A percentile compares a stretch with the other conserved stretches of the same genome.
These are phyloP conservation scores for Drosophila ezoana DNA, from an alignment of 2,888 invertebrate species.

Conservation along the genomic window DNA sequence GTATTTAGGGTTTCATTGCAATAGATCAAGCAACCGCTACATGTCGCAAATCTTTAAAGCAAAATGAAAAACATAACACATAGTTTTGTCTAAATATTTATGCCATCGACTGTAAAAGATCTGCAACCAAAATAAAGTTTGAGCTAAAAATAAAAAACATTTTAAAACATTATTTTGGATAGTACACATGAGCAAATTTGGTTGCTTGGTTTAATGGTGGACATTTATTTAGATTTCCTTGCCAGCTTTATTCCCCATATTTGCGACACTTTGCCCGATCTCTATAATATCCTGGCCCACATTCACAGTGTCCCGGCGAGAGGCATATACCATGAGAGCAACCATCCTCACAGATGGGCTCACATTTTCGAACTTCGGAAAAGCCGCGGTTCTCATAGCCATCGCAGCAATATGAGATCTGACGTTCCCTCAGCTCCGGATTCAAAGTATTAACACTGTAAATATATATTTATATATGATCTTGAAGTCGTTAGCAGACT, in stretches of 20 bases:
- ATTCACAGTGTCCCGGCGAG: conserved; percentile 83
- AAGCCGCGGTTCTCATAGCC: conserved; percentile 88
- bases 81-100: too few relatives aligned
- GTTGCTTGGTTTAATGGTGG: not conserved
- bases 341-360: conserved; percentile 85
- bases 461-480: conserved; percentile 1
- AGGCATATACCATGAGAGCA: conserved; percentile 86
- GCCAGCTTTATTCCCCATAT: conserved; percentile 37
- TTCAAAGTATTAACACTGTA: conserved; percentile 64
- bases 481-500: conserved; percentile 1
- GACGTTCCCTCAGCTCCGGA: conserved; percentile 85
- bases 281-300: conserved; percentile 72
- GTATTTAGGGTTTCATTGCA: too few relatives aligned
- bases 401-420: conserved; percentile 89
- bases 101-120: too few relatives aligned
- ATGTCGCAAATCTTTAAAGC: too few relatives aligned
- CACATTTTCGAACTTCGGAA: conserved; percentile 85
- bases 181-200: too few relatives aligned
- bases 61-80: too few relatives aligned
- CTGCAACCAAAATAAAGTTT: too few relatives aligned
- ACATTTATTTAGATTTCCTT: not conserved
- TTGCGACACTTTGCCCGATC: conserved; percentile 43
- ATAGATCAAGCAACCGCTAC: too few relatives aligned
- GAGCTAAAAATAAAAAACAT: too few relatives aligned
- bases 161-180: too few relatives aligned